These are phyloP conservation scores for Tragulus kanchil DNA, from an alignment of 2,113 vertebrate species.

Conservation along the genomic window DNA sequence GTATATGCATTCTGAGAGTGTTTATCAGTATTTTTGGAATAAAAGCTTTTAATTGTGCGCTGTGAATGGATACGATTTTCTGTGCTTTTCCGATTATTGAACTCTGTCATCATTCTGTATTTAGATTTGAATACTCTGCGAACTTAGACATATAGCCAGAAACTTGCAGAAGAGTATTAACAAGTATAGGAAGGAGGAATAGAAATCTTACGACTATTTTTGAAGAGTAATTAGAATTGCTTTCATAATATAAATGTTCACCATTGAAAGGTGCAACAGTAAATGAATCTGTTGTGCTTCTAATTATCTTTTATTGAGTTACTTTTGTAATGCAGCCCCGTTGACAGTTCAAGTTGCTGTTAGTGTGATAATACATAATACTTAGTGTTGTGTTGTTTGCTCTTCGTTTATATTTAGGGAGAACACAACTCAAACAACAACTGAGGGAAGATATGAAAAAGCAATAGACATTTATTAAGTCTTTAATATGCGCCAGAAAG, in stretches of 20 bases:
- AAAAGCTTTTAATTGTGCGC: constrained; percentile 53
- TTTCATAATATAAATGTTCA: neutral
- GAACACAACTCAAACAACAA: neutral
- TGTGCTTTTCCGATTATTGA: neutral
- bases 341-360: neutral
- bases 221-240: constrained; percentile 14
- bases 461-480: neutral
- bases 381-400: neutral
- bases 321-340: neutral
- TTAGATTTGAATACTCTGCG: neutral
- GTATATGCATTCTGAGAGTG: neutral
- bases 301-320: neutral
- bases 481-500: neutral
- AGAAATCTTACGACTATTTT: neutral
- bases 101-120: neutral
- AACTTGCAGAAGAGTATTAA: neutral
- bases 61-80: neutral
- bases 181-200: neutral
- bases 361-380: neutral
- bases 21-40: constrained; percentile 22
- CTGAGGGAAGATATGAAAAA: neutral
- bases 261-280: neutral
- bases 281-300: neutral
- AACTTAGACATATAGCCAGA: neutral
- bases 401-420: neutral